phyloP scores from a whole-genome alignment of 2,113 vertebrate genomes.

The Rhizomys pruinosus region DNA sequence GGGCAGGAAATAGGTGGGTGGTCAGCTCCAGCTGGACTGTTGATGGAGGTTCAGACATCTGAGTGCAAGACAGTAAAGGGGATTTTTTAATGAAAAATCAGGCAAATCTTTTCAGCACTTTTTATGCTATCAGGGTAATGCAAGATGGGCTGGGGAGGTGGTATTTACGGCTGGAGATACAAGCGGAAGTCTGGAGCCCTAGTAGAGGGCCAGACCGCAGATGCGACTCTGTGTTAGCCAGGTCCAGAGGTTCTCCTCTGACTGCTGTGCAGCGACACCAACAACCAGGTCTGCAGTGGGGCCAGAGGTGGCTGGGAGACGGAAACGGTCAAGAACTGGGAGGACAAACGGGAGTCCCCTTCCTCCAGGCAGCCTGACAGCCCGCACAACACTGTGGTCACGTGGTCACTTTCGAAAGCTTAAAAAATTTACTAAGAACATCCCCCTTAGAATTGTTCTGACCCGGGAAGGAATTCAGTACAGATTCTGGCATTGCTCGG shows the following conservation, averaged over 20 bases:
- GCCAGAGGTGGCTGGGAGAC: not conserved
- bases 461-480: not conserved
- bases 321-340: not conserved
- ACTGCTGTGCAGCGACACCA: not conserved
- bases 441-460: not conserved
- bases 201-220: not conserved
- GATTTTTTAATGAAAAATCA: not conserved
- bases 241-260: not conserved
- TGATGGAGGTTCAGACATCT: too few relatives aligned
- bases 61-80: not conserved
- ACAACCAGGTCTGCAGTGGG: not conserved
- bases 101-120: not conserved
- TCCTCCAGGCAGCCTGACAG: too few relatives aligned
- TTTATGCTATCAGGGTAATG: not conserved
- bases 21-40: not conserved
- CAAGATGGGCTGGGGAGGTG: not conserved
- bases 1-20: too few relatives aligned
- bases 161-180: too few relatives aligned
- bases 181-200: not conserved
- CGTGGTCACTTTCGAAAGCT: not conserved
- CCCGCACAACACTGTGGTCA: accelerated
- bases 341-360: accelerated
- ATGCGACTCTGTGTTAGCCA: not conserved
- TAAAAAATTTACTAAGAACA: not conserved
- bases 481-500: accelerated